A percentile compares a stretch with the other conserved stretches of the same genome.
phyloP scores from a whole-genome alignment of 1,140 invertebrate species.

The Probaryconus sp. region DNA sequence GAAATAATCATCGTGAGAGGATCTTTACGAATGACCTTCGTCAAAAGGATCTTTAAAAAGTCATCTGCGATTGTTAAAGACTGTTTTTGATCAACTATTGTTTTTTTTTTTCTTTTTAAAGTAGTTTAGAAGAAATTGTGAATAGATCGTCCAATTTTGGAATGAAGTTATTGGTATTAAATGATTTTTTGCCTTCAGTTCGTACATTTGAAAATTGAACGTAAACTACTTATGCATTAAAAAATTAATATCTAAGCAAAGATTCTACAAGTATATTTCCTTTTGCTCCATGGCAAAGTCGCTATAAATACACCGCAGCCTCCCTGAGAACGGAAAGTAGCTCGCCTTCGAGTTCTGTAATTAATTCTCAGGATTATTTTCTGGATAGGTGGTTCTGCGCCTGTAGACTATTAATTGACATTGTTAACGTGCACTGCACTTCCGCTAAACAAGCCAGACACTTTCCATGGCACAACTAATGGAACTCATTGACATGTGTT shows the following conservation, averaged over 20 bases:
- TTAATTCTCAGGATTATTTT: slow-evolving; percentile 74
- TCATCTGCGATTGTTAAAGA: no score
- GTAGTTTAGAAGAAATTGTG: no score
- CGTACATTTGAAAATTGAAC: no score
- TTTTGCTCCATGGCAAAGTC: slow-evolving; percentile 57
- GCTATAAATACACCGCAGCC: slow-evolving; percentile 74
- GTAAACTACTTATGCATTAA: slow-evolving; percentile 29
- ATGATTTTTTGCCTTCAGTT: no score
- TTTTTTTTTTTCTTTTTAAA: no score
- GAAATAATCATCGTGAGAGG: no score
- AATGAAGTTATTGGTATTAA: no score
- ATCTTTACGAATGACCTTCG: no score
- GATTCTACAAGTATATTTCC: slow-evolving; percentile 62
- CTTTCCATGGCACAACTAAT: slow-evolving; percentile 44
- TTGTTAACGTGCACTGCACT: slow-evolving; percentile 53
- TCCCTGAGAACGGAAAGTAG: slow-evolving; percentile 77
- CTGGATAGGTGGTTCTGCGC: slow-evolving; percentile 60
- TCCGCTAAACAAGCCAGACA: slow-evolving; percentile 37
- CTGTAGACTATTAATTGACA: slow-evolving; percentile 53
- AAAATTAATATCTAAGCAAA: slow-evolving; percentile 44
- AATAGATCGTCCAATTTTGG: no score
- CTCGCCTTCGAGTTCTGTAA: slow-evolving; percentile 73
- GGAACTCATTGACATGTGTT: slow-evolving; percentile 45
- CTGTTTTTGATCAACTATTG: no score
- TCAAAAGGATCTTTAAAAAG: no score